These are phyloP conservation scores for Tinea semifulvella DNA, from an alignment of 2,888 invertebrate species.

Conservation along the genomic window DNA sequence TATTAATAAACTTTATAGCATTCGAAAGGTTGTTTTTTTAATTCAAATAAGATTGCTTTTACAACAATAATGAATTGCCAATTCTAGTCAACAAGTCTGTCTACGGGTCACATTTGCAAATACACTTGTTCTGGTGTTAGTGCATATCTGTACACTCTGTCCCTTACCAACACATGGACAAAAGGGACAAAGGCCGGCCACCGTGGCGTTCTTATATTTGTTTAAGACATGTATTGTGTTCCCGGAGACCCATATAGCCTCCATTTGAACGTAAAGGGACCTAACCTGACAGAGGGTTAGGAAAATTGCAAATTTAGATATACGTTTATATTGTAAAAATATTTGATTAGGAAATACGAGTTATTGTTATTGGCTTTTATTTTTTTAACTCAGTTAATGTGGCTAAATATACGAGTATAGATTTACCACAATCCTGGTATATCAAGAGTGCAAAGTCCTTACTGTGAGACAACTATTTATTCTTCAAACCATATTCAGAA, in stretches of 20 bases:
- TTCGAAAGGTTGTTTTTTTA: no score
- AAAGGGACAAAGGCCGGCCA: conserved; percentile 56
- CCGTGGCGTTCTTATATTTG: conserved; percentile 64
- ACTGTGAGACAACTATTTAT: no score
- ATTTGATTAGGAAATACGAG: not conserved
- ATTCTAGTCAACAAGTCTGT: not conserved
- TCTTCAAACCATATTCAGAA: no score
- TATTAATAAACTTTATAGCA: no score
- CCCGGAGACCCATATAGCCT: conserved; percentile 34
- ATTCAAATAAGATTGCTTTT: no score
- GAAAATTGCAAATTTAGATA: not conserved
- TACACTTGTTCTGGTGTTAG: conserved; percentile 42
- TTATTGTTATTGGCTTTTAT: not conserved
- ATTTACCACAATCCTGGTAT: no score
- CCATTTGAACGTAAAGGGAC: conserved; percentile 10
- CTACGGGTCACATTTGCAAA: conserved; percentile 57
- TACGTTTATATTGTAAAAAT: not conserved
- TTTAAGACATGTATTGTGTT: conserved; percentile 58
- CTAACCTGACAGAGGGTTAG: conserved; percentile 4
- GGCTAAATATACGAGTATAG: no score
- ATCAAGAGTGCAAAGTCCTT: no score
- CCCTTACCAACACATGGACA: conserved; percentile 53
- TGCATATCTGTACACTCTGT: conserved; percentile 38
- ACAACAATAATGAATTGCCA: not conserved
- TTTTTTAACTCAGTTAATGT: not conserved